Evolutionary conservation across 2,113 vertebrate species (phyloP).

Genomic region (Otolemur garnettii): DNA sequence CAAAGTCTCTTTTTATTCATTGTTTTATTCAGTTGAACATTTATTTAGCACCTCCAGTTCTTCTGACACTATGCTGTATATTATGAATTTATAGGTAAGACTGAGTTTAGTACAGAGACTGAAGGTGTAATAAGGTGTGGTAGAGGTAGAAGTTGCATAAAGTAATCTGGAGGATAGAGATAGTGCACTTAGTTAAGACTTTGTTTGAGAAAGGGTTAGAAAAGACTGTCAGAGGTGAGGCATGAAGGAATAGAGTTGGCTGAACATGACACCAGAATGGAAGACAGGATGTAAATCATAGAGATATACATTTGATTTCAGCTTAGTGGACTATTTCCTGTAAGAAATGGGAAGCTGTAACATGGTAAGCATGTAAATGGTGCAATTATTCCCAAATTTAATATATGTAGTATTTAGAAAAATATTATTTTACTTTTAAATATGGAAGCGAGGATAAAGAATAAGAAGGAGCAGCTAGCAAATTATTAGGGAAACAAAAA

Average conservation of each 20-base stretch:
- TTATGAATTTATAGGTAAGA: conserved; percentile 1
- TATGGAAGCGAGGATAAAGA: not conserved
- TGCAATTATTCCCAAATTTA: not conserved
- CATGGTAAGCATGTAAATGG: not conserved
- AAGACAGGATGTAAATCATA: not conserved
- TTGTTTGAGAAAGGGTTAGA: not conserved
- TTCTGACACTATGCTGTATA: not conserved
- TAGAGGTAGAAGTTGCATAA: not conserved
- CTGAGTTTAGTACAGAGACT: not conserved
- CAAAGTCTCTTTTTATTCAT: conserved; percentile 12
- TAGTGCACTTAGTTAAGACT: not conserved
- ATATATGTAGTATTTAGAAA: not conserved
- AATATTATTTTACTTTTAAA: not conserved
- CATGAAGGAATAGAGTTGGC: not conserved
- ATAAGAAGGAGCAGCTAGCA: not conserved
- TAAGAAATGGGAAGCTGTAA: conserved; percentile 14
- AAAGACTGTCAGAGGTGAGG: not conserved
- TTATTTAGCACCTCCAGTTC: not conserved
- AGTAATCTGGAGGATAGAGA: not conserved
- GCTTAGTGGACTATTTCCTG: not conserved
- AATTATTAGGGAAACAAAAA: conserved; percentile 18
- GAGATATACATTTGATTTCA: not conserved
- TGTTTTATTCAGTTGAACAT: not conserved
- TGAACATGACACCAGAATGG: not conserved
- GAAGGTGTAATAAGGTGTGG: not conserved